These are phyloP conservation scores for Phaethon lepturus DNA, from an alignment of 2,113 vertebrate genomes.

Conservation along the genomic window DNA sequence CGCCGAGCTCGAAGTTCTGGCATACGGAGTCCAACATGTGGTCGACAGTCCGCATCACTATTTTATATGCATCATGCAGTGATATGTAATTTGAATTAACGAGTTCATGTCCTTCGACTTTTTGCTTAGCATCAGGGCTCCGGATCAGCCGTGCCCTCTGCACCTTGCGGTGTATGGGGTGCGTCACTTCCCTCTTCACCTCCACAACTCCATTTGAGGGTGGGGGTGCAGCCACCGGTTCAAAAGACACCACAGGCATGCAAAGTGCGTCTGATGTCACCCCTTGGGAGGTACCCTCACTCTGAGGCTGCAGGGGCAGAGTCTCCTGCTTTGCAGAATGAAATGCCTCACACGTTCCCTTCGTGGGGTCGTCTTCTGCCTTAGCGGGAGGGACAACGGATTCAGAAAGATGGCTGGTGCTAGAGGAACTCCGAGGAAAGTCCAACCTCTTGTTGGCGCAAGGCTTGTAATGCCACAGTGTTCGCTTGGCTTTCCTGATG, in stretches of 20 bases:
- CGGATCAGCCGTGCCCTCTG: fast-evolving
- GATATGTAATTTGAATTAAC: fast-evolving
- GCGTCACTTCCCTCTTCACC: fast-evolving
- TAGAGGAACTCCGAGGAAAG: fast-evolving
- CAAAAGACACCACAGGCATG: not conserved
- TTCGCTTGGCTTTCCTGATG: not conserved
- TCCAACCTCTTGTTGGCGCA: fast-evolving
- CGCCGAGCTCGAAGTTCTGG: not conserved
- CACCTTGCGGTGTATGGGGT: fast-evolving
- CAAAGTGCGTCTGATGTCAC: fast-evolving
- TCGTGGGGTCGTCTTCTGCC: fast-evolving
- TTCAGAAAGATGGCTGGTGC: fast-evolving
- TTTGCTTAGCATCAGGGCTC: fast-evolving
- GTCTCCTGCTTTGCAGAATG: no score
- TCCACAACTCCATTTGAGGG: fast-evolving
- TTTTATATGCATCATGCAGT: fast-evolving
- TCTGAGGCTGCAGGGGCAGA: fast-evolving
- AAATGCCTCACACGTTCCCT: fast-evolving
- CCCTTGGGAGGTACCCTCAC: not conserved
- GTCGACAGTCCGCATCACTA: fast-evolving
- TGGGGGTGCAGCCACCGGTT: fast-evolving
- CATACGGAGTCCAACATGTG: not conserved
- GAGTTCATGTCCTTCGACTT: fast-evolving
- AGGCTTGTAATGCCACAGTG: not conserved
- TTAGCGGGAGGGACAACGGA: fast-evolving